Evolutionary conservation across 2,797 vertebrate genomes (phyloP).

Genomic region (Centropyge bicolor): DNA sequence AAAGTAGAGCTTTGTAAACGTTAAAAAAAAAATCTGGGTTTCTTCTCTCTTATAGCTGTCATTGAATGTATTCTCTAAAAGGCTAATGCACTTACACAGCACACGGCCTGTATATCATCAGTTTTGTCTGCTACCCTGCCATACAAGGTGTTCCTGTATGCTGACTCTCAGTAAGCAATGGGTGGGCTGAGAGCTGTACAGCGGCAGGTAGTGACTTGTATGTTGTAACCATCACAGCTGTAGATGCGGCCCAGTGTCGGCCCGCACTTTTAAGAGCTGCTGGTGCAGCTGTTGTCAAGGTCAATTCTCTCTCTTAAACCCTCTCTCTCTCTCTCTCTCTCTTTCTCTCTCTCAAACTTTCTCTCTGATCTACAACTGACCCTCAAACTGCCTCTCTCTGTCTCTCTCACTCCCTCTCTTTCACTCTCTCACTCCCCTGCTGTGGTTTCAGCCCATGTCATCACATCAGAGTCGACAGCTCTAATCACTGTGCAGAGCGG

Average conservation of each 20-base stretch:
- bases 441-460: conserved; percentile 83
- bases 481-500: conserved; percentile 81
- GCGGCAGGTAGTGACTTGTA: conserved; percentile 57
- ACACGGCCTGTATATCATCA: conserved; percentile 32
- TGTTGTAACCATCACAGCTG: conserved; percentile 26
- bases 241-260: conserved; percentile 18
- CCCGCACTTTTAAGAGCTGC: conserved; percentile 40
- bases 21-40: conserved; percentile 10
- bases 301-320: conserved; percentile 70
- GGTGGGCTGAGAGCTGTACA: conserved; percentile 43
- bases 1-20: conserved; percentile 25
- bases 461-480: conserved; percentile 85
- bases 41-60: conserved; percentile 45
- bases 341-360: conserved; percentile 69
- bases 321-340: conserved; percentile 33
- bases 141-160: conserved; percentile 44
- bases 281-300: conserved; percentile 72
- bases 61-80: conserved; percentile 22
- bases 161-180: conserved; percentile 40
- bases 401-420: conserved; percentile 33
- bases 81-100: conserved; percentile 20
- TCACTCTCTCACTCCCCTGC: conserved; percentile 64
- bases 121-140: conserved; percentile 20
- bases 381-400: conserved; percentile 52
- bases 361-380: conserved; percentile 75